Base-by-base conservation (phyloP, 2,888 invertebrate genomes). In the Morpho helenor region DNA sequence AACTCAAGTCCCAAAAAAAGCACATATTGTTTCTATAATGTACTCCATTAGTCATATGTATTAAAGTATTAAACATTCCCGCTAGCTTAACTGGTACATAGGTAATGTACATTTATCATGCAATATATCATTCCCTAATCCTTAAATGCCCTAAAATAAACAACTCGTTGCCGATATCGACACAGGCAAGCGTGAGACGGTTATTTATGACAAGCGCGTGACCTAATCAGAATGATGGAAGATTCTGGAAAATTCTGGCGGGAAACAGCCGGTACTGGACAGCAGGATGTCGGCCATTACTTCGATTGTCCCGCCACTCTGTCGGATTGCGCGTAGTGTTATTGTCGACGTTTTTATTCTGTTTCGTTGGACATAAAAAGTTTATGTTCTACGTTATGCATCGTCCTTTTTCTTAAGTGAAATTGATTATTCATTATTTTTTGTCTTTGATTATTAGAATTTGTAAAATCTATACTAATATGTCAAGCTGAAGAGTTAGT, bases 171-270 rank as follows among this genome's bases (percentile, higher is more conserved):
- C 40, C 50, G 53, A 59, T 45, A 60, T 45, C 53, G 39, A 43
- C n/a, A 10, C 49, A 39, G 9, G 40, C 16, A 54, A 43, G 43
- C 43, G 43, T 3, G 43, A 8, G 9, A 49, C 16, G 7, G 39
- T 41, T 49, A 40, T 10, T 49, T 42, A 45, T 59, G 54, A 57
- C 54, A 52, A 59, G 60, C 56, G 56, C 64, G 62, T 68, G 68
- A 68, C 66, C 64, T 68, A 68, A 66, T 65, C 65, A 65, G 64
- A 44, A 55, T 46, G 57, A 65, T 59, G 60, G 65, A 59, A 50
- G 72, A 72, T 84, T 86, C 87, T 89, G 79, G 87, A 87, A 87
- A 84, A 80, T 84, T 86, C 88, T 86, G 77, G 79, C 80, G 80
- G 77, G 76, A 79, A 77, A 79, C 81, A 70, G 72, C 67, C 69